phyloP scores from a whole-genome alignment of 2,113 vertebrate species.

The Chauna torquata region DNA sequence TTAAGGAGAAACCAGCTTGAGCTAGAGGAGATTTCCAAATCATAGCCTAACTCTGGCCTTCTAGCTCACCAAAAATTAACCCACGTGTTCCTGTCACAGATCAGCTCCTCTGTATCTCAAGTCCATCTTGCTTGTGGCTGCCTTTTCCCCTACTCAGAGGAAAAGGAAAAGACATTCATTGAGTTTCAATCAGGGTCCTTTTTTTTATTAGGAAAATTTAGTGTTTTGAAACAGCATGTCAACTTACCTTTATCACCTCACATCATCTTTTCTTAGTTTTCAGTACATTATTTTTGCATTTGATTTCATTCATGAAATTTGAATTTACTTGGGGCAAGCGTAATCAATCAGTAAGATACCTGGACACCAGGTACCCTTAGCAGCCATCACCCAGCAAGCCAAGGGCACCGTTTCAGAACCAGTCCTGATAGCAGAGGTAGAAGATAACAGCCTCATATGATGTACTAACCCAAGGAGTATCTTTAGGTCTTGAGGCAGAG shows the following conservation, averaged over 20 bases:
- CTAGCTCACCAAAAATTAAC: not conserved
- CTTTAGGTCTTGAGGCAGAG: not conserved
- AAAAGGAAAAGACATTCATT: not conserved
- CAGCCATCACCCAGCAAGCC: not conserved
- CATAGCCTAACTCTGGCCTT: not conserved
- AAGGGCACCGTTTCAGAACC: not conserved
- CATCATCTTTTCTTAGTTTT: not conserved
- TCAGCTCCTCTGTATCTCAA: not conserved
- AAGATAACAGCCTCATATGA: not conserved
- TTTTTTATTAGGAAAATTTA: not conserved
- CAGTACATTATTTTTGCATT: not conserved
- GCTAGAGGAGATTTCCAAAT: not conserved
- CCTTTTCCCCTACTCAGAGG: not conserved
- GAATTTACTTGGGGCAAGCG: not conserved
- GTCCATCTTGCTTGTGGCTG: not conserved
- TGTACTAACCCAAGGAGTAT: not conserved
- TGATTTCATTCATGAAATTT: not conserved
- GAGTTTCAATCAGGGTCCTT: not conserved
- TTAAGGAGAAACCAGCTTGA: not conserved
- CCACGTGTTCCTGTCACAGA: accelerated
- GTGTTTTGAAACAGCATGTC: not conserved
- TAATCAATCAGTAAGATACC: not conserved
- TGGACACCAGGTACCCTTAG: not conserved
- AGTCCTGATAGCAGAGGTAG: not conserved
- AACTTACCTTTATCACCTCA: not conserved